Evolutionary conservation across 2,113 vertebrate genomes (phyloP).

Genomic region (Plecturocebus donacophilus): DNA sequence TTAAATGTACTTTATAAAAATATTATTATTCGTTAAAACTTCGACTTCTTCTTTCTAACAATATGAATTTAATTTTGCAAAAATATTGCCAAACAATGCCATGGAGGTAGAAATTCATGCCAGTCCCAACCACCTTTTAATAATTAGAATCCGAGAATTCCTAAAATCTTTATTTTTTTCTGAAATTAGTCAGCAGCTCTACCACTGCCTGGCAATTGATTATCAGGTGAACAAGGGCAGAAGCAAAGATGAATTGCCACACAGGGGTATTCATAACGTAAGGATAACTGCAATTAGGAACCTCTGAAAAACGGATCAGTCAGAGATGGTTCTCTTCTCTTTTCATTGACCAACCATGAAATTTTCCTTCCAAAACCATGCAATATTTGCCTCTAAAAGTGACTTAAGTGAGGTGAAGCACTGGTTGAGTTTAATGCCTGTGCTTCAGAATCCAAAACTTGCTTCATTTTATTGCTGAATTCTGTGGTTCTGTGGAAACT

Average conservation of each 20-base stretch:
- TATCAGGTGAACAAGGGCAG: not conserved
- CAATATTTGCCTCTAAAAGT: constrained; percentile 51
- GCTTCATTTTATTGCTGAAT: not conserved
- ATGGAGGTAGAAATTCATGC: constrained; percentile 77
- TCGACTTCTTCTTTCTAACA: constrained; percentile 11
- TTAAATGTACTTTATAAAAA: not conserved
- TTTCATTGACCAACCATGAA: constrained; percentile 62
- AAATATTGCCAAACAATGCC: constrained; percentile 74
- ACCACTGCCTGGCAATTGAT: constrained; percentile 62
- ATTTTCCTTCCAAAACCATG: constrained; percentile 16
- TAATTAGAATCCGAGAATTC: constrained; percentile 80
- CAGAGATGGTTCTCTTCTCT: not conserved
- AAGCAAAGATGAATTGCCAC: constrained; percentile 58
- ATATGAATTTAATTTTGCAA: constrained; percentile 72
- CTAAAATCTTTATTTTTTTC: constrained; percentile 66
- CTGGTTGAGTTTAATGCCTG: not conserved
- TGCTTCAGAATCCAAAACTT: not conserved
- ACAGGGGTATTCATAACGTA: constrained; percentile 39
- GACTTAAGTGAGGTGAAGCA: constrained; percentile 57
- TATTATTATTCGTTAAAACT: not conserved
- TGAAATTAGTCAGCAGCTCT: constrained; percentile 55
- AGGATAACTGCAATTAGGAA: not conserved
- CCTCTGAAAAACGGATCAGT: constrained; percentile 47
- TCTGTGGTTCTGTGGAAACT: not conserved
- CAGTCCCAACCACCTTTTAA: constrained; percentile 69